A percentile compares a stretch with the other conserved stretches of the same genome.
phyloP scores from a whole-genome alignment of 2,888 invertebrate genomes.

The Thereva unica region DNA sequence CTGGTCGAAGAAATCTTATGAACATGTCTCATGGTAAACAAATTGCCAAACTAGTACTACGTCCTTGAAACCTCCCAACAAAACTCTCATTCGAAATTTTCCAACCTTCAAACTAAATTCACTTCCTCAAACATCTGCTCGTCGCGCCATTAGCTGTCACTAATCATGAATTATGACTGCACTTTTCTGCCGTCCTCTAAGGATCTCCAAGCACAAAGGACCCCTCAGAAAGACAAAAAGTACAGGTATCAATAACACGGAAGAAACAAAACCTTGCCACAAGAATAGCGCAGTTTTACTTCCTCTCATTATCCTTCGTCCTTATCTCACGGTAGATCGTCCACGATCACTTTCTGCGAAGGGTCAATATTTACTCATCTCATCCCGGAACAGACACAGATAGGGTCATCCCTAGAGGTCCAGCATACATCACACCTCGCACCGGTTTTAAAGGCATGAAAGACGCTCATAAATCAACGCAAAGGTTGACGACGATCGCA shows the following conservation, averaged over 20 bases:
- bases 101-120: no score
- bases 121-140: no score
- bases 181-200: neutral
- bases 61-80: no score
- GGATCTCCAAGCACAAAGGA: neutral
- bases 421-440: constrained; percentile 30
- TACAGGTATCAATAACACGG: neutral
- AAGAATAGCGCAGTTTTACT: constrained; percentile 14
- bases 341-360: constrained; percentile 1
- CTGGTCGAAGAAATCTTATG: no score
- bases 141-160: neutral
- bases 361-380: constrained; percentile 23
- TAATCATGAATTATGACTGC: constrained; percentile 26
- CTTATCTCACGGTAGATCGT: constrained; percentile 26
- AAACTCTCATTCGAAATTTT: no score
- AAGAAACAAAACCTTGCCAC: constrained; percentile 18
- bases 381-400: neutral
- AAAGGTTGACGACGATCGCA: neutral
- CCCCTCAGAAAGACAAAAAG: neutral
- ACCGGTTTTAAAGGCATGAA: constrained; percentile 19
- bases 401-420: constrained; percentile 24
- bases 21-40: no score
- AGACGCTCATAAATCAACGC: constrained; percentile 28
- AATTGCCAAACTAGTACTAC: no score
- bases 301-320: constrained; percentile 18